phyloP scores from a whole-genome alignment of 2,113 vertebrate species.

The Jaculus jaculus region DNA sequence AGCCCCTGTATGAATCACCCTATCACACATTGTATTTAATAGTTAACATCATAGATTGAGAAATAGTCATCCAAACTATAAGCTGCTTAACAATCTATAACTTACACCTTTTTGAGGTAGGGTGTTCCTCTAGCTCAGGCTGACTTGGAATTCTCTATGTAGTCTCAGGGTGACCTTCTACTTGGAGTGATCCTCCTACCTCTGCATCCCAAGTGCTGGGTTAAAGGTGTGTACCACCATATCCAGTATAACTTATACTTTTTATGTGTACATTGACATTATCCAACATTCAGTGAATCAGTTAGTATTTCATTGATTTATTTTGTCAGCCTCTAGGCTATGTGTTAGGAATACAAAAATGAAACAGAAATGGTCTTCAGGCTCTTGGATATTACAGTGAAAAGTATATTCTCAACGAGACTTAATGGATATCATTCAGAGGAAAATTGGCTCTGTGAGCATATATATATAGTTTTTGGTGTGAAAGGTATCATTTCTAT shows the following conservation, averaged over 20 bases:
- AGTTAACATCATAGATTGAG: not conserved
- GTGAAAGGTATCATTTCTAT: not conserved
- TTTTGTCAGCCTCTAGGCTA: not conserved
- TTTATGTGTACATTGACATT: not conserved
- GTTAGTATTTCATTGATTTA: constrained; percentile 1
- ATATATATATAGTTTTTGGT: not conserved
- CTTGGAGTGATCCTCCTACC: no score
- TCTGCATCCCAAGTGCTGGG: no score
- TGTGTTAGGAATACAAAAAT: not conserved
- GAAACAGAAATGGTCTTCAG: not conserved
- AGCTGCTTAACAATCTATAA: not conserved
- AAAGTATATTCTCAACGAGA: constrained; percentile 7
- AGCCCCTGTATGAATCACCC: not conserved
- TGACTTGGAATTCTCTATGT: no score
- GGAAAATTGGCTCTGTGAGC: not conserved
- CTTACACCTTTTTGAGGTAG: not conserved
- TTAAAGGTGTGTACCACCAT: no score
- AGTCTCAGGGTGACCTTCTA: no score
- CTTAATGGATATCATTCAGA: not conserved
- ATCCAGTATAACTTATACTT: no score
- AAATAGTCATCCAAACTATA: not conserved
- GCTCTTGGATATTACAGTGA: not conserved
- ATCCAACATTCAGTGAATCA: not conserved
- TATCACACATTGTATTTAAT: not conserved
- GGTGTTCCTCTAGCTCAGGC: no score